A percentile compares a stretch with the other conserved stretches of the same genome.
phyloP scores from a whole-genome alignment of 1,140 invertebrate genomes.

The Cydia strobilella region DNA sequence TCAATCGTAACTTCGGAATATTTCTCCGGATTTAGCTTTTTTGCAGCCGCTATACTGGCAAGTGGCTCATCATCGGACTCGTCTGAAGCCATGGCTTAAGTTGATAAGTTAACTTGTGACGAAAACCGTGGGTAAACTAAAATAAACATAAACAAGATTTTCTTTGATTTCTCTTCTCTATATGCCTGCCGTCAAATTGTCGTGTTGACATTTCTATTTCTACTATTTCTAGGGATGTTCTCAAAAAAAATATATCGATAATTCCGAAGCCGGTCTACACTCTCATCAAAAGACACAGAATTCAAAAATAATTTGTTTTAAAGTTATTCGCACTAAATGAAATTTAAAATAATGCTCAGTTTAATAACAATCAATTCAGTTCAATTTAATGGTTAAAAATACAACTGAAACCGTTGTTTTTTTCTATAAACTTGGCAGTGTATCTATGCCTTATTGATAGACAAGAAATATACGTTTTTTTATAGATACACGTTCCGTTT shows the following conservation, averaged over 20 bases:
- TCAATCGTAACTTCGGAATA: slow-evolving; percentile 32
- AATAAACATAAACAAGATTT: neutral
- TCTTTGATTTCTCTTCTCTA: neutral
- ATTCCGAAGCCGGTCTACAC: neutral
- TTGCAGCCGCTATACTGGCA: slow-evolving; percentile 66
- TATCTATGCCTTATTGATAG: no score
- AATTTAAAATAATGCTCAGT: neutral
- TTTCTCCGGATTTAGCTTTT: slow-evolving; percentile 54
- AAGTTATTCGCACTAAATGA: neutral
- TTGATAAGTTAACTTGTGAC: neutral
- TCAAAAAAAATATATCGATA: neutral
- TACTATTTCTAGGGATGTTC: neutral
- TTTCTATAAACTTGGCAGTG: no score
- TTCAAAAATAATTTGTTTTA: neutral
- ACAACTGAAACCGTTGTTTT: no score
- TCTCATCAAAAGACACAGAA: neutral
- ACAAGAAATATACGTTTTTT: no score
- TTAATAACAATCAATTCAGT: no score
- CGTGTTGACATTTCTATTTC: slow-evolving; percentile 5
- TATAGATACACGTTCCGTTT: no score
- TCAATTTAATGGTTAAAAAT: no score
- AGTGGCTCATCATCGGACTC: slow-evolving; percentile 76
- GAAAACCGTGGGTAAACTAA: neutral
- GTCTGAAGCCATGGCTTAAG: slow-evolving; percentile 59
- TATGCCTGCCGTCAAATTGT: neutral